These are phyloP conservation scores for Brachyistius frenatus DNA, from an alignment of 2,113 vertebrate species.

Conservation along the genomic window DNA sequence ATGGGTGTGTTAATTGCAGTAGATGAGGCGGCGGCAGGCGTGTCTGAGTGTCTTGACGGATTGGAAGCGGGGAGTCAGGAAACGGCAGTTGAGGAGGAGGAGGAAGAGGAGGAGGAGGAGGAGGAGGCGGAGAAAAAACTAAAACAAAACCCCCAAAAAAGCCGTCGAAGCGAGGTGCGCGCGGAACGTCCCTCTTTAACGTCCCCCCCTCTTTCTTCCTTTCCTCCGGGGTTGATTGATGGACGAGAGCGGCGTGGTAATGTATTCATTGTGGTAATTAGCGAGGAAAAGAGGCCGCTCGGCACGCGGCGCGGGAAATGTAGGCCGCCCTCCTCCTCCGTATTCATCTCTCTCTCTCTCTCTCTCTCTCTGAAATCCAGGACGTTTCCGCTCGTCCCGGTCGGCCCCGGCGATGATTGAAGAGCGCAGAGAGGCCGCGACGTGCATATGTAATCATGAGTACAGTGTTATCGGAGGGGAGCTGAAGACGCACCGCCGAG, in stretches of 20 bases:
- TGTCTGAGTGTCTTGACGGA: slow-evolving; percentile 58
- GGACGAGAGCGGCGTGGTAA: slow-evolving; percentile 62
- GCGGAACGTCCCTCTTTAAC: slow-evolving; percentile 31
- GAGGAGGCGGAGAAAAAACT: too few relatives aligned
- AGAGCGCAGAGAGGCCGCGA: slow-evolving; percentile 57
- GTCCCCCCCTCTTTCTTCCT: slow-evolving; percentile 25
- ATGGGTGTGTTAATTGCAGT: slow-evolving; percentile 81
- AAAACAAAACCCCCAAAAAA: background rate
- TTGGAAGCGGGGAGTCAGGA: slow-evolving; percentile 37
- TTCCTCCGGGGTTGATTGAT: slow-evolving; percentile 66
- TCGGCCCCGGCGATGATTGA: slow-evolving; percentile 66
- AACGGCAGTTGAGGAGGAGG: background rate
- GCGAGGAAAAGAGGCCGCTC: slow-evolving; percentile 71
- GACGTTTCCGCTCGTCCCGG: slow-evolving; percentile 68
- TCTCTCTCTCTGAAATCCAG: slow-evolving; percentile 62
- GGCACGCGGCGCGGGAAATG: slow-evolving; percentile 65
- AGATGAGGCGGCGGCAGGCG: slow-evolving; percentile 67
- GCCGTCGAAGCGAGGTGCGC: slow-evolving; percentile 40
- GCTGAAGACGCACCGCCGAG: slow-evolving; percentile 32
- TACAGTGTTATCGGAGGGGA: slow-evolving; percentile 15
- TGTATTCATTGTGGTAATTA: slow-evolving; percentile 80
- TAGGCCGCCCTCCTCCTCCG: slow-evolving; percentile 64
- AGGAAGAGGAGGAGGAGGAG: slow-evolving; percentile 29
- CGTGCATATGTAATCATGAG: slow-evolving; percentile 54
- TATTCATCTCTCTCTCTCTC: slow-evolving; percentile 54